Base-by-base conservation (phyloP, 2,888 invertebrate genomes). In the Epinotia ramella region DNA sequence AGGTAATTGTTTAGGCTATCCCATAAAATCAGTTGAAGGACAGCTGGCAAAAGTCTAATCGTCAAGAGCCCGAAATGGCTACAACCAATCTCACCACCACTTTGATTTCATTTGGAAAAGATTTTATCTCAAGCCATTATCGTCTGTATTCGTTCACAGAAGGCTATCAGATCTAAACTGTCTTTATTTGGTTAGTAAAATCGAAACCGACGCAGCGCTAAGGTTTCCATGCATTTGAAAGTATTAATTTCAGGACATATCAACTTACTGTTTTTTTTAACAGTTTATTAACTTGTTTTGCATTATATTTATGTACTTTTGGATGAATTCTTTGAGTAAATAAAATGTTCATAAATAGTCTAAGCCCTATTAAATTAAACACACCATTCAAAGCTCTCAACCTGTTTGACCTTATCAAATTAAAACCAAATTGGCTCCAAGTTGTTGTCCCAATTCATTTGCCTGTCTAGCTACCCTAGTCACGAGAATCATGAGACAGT, bases 31-130 rank as follows among this genome's bases (percentile, higher is more conserved):
- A 63, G n/a, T 62, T 60, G 5, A 53, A 24, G 56, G 72, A 67
- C 76, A 76, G 67, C 72, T 76, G 76, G 72, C 76, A 72, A 76
- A 67, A 76, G 71, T 76, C 72, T 76, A 77, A 87, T 85, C 84
- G 81, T 84, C 81, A 82, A 53, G 80, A 77, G 73, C 87, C 86
- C 71, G 83, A 88, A 88, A 89, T 84, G 86, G 88, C 79, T 80
- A 81, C 80, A 80, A 78, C 78, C 83, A 81, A 82, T 77, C 78
- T 78, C 84, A 81, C 82, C 79, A 83, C 86, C 86, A 90, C 91
- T 92, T 91, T 91, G 87, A 89, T 93, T 93, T 93, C 92, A 87
- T 91, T 92, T 81, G 82, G 86, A 86, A 89, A 87, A 86, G 93
- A 93, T 93, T 86, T 83, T 87, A 93, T 93, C 92, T 88, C 76